Evolutionary conservation across 2,888 invertebrate genomes (phyloP), one percentile per base, ranked within the genome.

Genomic region (Tortrix viridana): DNA sequence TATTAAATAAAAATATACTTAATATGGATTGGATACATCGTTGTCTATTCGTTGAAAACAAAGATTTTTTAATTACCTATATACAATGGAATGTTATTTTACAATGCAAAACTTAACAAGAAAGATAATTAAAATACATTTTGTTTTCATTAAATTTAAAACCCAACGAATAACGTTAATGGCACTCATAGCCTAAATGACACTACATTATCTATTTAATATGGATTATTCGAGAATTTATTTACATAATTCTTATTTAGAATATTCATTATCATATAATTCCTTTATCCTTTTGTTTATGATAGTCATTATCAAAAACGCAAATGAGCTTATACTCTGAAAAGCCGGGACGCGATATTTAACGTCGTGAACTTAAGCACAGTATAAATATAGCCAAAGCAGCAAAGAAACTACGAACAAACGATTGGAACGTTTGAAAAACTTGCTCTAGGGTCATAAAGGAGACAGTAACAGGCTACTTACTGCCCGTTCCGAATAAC

Each of bases 181-280:
- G 90, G 90, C 90, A 91, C 90, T 86, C 85, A 84, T 85, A 88
- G 90, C 90, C 90, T 89, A 86, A 76, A 84, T 55, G 62, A 65
- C 58, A 44, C 62, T 52, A 52, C 26, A 46, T 52, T 62, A 38
- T 26, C 32, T 61, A 37, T 49, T 61, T 55, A 41, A 50, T 56
- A 56, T 14, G 19, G 46, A 56, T 57, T 62, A 62, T 52, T 56
- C 18, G 18, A 61, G 37, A 61, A 47, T 37, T 56, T 62, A 62
- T 62, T 46, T 56, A 62, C 61, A 62, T 53, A 22, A 41, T 22
- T 37, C 20, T 20, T n/a, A 22, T 53, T 5, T 16, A 14, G 5
- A 2, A 52, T 7, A 38, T 52, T 48, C 53, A 60, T 47, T 4
- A n/a, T 20, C 12, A 32, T 32, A 32, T 32, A 32, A 32, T 32